These are phyloP conservation scores for Goniozus legneri DNA, from an alignment of 1,140 invertebrate genomes.

Conservation along the genomic window DNA sequence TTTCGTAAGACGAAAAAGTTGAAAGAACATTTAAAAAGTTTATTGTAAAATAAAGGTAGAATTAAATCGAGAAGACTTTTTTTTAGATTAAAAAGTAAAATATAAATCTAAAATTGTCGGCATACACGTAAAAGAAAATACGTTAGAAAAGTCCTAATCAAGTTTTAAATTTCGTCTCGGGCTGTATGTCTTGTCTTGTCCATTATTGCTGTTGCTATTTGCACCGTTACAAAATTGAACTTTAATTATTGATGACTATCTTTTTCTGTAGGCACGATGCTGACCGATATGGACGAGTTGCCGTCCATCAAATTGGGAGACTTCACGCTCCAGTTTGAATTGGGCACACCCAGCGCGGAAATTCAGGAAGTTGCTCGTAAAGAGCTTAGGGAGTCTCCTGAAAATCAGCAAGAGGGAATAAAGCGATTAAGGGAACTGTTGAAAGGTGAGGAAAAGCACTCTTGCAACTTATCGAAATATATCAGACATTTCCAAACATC, in stretches of 20 bases:
- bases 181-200: too few relatives aligned
- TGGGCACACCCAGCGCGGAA: constrained; percentile 60
- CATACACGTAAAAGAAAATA: neutral
- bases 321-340: constrained; percentile 65
- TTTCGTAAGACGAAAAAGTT: too few relatives aligned
- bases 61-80: too few relatives aligned
- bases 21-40: too few relatives aligned
- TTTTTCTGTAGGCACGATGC: constrained; percentile 59
- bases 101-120: too few relatives aligned
- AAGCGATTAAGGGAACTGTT: constrained; percentile 63
- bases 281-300: constrained; percentile 64
- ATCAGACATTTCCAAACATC: neutral
- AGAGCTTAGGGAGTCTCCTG: constrained; percentile 70
- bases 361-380: constrained; percentile 67
- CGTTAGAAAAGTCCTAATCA: neutral
- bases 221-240: neutral
- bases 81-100: too few relatives aligned
- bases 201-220: too few relatives aligned
- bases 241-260: neutral
- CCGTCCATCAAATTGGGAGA: constrained; percentile 68
- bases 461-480: too few relatives aligned
- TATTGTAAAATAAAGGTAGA: too few relatives aligned
- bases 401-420: constrained; percentile 61
- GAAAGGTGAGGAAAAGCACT: constrained; percentile 67
- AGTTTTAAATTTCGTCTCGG: neutral